Percentiles rank a stretch among this genome's conserved stretches.
Conservation (phyloP, 1,140 invertebrate genomes). For the Sesamia nonagrioides region DNA sequence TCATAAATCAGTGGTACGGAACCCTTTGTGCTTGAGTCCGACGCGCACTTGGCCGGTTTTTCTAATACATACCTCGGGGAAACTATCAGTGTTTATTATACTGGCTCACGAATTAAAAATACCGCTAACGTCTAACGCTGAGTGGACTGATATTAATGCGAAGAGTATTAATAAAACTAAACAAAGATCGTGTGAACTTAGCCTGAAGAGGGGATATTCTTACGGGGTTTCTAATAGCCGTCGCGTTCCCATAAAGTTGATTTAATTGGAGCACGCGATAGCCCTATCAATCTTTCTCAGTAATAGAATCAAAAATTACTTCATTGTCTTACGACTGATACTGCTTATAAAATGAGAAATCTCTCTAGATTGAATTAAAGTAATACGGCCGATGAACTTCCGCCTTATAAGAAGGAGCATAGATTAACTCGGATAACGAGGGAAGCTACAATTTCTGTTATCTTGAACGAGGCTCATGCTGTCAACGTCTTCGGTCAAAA, state of each 20-base stretch:
- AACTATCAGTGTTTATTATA: neutral
- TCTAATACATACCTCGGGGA: too few species aligned
- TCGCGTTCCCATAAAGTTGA: slow-evolving; percentile 57
- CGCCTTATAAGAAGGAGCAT: slow-evolving; percentile 17
- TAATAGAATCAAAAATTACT: slow-evolving; percentile 55
- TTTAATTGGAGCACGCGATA: slow-evolving; percentile 70
- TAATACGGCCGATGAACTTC: slow-evolving; percentile 27
- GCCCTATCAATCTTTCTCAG: slow-evolving; percentile 62
- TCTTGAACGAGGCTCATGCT: neutral
- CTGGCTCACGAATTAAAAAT: slow-evolving; percentile 21
- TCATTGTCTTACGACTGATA: slow-evolving; percentile 47
- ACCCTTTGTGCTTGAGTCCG: too few species aligned
- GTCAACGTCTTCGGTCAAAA: slow-evolving; percentile 18
- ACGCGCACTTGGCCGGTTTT: too few species aligned
- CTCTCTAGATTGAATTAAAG: slow-evolving; percentile 15
- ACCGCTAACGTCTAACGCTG: slow-evolving; percentile 2
- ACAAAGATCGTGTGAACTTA: slow-evolving; percentile 56
- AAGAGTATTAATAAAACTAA: slow-evolving; percentile 54
- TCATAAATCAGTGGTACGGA: too few species aligned
- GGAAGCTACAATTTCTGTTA: slow-evolving; percentile 13
- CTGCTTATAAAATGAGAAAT: neutral
- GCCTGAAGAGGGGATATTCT: slow-evolving; percentile 39
- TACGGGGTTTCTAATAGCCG: slow-evolving; percentile 48
- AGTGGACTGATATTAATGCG: slow-evolving; percentile 51
- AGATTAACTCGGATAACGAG: slow-evolving; percentile 5